Conservation (phyloP, 2,888 invertebrate species). For the Scotopteryx bipunctaria region DNA sequence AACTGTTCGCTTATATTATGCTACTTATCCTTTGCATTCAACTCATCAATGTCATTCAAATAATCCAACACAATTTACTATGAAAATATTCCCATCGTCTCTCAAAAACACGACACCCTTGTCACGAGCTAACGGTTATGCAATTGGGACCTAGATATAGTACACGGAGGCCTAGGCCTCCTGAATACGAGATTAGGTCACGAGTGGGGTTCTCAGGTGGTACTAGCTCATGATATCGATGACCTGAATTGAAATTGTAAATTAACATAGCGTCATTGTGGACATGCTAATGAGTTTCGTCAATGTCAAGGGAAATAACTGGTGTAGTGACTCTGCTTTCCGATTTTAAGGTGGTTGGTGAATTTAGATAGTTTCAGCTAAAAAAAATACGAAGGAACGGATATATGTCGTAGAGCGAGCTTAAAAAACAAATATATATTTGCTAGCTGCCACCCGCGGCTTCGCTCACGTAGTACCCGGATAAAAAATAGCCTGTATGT, state of each 20-base stretch:
- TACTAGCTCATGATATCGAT: constrained; percentile 32
- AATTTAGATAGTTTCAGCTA: too few species aligned
- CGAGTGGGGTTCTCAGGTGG: constrained; percentile 44
- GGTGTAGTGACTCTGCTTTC: too few species aligned
- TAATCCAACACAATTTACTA: not conserved
- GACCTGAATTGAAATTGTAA: constrained; percentile 26
- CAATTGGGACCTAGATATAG: constrained; percentile 46
- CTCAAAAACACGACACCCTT: constrained; percentile 39
- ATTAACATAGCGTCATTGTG: constrained; percentile 8
- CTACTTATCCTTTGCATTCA: too few species aligned
- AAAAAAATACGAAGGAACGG: too few species aligned
- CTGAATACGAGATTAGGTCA: constrained; percentile 52
- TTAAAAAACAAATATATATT: too few species aligned
- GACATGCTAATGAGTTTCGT: not conserved
- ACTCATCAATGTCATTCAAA: too few species aligned
- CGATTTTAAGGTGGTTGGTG: too few species aligned
- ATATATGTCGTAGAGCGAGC: too few species aligned
- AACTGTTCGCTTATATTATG: too few species aligned
- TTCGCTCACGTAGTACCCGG: too few species aligned
- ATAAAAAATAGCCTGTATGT: too few species aligned
- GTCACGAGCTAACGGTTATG: constrained; percentile 62
- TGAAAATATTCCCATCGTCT: constrained; percentile 36
- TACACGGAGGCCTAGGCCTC: constrained; percentile 47
- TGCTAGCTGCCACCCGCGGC: too few species aligned
- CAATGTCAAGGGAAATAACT: constrained; percentile 20